Evolutionary conservation across 1,140 invertebrate species (phyloP), one percentile per base, ranked within the genome.

Genomic region (Musca vetustissima): DNA sequence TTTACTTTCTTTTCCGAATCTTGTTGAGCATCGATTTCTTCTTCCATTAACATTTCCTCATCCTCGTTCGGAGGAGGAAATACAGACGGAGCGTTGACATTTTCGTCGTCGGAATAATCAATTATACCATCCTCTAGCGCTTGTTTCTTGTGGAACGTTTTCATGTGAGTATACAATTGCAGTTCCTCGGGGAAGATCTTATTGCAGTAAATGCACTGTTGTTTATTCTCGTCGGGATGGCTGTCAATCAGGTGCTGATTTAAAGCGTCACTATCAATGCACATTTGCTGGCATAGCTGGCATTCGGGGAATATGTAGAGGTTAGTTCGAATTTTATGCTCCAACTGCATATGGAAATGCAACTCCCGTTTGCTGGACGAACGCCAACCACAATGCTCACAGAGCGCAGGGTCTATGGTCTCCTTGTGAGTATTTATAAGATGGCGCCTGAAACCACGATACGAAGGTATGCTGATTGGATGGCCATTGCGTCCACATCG

Each of bases 301-400:
- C 93, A 94, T 76, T 93, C 92, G 0, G 84, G 92, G 85, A 87
- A 94, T 85, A 76, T 86, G 80, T 86, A 89, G 75, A 89, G 82
- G 32, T 88, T 85, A 11, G 92, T 91, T 70, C 86, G 85, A 4
- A 94, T 85, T 57, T 89, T 88, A 83, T 95, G 93, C 75, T 92
- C 92, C 4, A 89, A 90, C 69, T 91, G 92, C 76, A 92, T 83
- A 81, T 95, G 93, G 77, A 93, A 92, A 75, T 92, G 84, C 47
- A 94, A 83, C 64, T 92, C 87, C 73, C 92, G 91, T 61, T 92
- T 85, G 74, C 92, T 93, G 0, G 83, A 85, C 14, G 91, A 90
- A 73, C 89, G 89, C 71, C 91, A 88, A 0, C 93, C 93, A 83
- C 93, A 95, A 74, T 93, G 89, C 78, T 94, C 92, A 81, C 93